These are phyloP conservation scores for Balaeniceps rex DNA, from an alignment of 2,113 vertebrate genomes.

Conservation along the genomic window DNA sequence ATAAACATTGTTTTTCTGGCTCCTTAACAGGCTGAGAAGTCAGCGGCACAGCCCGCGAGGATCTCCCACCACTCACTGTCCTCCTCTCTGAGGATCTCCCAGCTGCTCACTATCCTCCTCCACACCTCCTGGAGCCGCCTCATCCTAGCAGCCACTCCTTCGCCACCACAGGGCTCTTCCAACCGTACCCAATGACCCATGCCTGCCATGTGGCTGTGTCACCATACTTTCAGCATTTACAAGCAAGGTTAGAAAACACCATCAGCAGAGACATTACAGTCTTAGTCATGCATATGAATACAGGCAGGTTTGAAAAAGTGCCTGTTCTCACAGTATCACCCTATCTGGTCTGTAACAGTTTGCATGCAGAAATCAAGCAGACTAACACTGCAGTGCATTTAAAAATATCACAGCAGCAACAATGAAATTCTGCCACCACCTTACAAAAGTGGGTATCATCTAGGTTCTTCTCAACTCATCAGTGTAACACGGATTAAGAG, in stretches of 20 bases:
- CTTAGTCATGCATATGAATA: neutral
- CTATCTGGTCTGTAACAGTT: neutral
- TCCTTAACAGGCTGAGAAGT: neutral
- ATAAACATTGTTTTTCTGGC: neutral
- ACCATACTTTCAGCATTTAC: neutral
- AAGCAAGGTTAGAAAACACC: neutral
- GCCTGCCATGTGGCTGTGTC: rapidly evolving
- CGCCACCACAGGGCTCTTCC: neutral
- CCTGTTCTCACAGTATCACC: neutral
- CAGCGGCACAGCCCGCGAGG: rapidly evolving
- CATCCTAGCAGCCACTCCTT: neutral
- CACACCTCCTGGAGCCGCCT: rapidly evolving
- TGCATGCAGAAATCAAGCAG: neutral
- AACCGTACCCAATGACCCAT: rapidly evolving
- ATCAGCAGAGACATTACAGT: neutral
- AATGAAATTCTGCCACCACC: neutral
- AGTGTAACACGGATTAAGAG: neutral
- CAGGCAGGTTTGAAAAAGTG: neutral
- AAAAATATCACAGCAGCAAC: neutral
- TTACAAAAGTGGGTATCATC: neutral
- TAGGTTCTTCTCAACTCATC: neutral
- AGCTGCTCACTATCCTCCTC: rapidly evolving
- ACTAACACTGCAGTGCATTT: neutral
- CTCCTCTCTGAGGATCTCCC: neutral
- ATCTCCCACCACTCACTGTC: neutral